Conservation (phyloP, 2,113 vertebrate species). For the Eonycteris spelaea region DNA sequence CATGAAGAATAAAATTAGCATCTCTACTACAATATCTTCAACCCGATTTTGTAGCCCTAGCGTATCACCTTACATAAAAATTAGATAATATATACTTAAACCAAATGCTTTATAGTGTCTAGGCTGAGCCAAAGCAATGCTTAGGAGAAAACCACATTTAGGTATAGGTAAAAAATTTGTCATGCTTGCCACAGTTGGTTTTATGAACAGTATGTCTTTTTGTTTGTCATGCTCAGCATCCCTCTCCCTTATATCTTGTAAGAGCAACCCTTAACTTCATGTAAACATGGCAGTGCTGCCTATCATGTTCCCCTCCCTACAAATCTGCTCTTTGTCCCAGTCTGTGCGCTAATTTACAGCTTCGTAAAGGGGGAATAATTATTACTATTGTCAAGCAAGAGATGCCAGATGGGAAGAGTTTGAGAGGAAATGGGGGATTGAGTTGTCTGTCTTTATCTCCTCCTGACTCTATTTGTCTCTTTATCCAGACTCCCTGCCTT, state of each 20-base stretch:
- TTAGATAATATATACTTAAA: background rate
- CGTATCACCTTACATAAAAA: background rate
- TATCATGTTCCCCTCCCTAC: background rate
- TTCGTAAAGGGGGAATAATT: background rate
- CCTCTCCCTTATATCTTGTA: background rate
- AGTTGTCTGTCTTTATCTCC: background rate
- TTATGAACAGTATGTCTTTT: background rate
- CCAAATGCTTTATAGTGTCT: background rate
- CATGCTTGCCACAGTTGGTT: background rate
- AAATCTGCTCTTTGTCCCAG: background rate
- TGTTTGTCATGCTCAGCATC: background rate
- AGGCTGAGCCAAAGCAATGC: background rate
- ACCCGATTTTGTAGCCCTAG: background rate
- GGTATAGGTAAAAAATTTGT: background rate
- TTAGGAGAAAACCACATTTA: background rate
- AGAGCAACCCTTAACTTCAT: background rate
- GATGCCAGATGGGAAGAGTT: background rate
- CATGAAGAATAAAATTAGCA: background rate
- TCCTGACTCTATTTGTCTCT: background rate
- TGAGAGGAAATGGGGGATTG: background rate
- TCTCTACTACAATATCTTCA: background rate
- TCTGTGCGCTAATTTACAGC: background rate
- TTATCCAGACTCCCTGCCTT: background rate
- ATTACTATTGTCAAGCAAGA: background rate
- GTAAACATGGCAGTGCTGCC: background rate